phyloP scores from a whole-genome alignment of 2,888 invertebrate species.

The Yponomeuta sedellus region DNA sequence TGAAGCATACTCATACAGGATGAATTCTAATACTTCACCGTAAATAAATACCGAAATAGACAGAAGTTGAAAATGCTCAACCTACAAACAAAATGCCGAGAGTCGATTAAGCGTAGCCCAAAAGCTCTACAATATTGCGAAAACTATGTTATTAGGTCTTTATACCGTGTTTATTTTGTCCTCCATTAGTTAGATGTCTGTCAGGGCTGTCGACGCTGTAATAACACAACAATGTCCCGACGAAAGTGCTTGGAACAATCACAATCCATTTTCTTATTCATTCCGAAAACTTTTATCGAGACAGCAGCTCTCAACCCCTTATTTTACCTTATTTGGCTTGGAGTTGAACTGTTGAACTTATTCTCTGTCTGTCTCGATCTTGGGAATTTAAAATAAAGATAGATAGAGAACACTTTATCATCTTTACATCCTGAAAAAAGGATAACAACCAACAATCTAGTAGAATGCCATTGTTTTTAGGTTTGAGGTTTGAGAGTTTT shows the following conservation, averaged over 20 bases:
- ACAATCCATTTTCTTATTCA: not conserved
- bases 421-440: too few relatives aligned
- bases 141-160: not conserved
- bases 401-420: too few relatives aligned
- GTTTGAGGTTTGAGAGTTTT: too few relatives aligned
- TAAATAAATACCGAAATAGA: not conserved
- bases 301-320: not conserved
- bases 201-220: not conserved
- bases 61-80: not conserved
- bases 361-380: too few relatives aligned
- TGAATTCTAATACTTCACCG: not conserved
- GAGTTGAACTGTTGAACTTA: too few relatives aligned
- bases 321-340: too few relatives aligned
- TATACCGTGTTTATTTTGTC: not conserved
- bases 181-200: not conserved
- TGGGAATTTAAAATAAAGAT: too few relatives aligned
- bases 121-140: not conserved
- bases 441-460: too few relatives aligned
- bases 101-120: too few relatives aligned
- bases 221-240: not conserved
- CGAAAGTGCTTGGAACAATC: slow-evolving; percentile 1
- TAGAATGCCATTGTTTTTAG: too few relatives aligned
- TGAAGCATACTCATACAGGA: not conserved
- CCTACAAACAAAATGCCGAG: too few relatives aligned
- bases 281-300: not conserved